These are phyloP conservation scores for Ferrisia virgata DNA, from an alignment of 2,888 invertebrate genomes.

Conservation along the genomic window DNA sequence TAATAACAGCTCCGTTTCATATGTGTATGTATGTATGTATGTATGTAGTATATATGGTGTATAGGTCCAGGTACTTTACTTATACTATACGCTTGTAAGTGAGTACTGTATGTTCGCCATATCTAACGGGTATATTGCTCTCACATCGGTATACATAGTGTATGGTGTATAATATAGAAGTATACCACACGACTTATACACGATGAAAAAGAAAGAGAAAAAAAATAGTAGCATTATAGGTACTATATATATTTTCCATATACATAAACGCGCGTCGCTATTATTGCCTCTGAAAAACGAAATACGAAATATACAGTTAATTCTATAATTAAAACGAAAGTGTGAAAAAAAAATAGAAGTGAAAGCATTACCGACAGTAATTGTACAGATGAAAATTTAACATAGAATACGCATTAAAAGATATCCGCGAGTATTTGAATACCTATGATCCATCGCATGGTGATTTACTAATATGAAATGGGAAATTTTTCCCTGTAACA, in stretches of 20 bases:
- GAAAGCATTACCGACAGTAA: conserved; percentile 34
- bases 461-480: conserved; percentile 13
- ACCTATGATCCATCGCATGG: conserved; percentile 16
- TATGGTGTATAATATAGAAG: neutral
- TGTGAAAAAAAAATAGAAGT: conserved; percentile 43
- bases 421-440: conserved; percentile 4
- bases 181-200: neutral
- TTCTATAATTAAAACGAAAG: conserved; percentile 44
- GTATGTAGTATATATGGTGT: neutral
- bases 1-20: neutral
- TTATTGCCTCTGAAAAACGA: conserved; percentile 15
- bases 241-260: conserved; percentile 3
- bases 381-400: conserved; percentile 34
- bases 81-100: no score
- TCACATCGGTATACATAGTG: neutral
- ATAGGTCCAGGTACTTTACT: no score
- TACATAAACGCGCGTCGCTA: neutral
- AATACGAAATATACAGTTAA: conserved; percentile 36
- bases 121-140: conserved; percentile 16
- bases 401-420: conserved; percentile 35
- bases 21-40: neutral
- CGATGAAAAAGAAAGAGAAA: neutral
- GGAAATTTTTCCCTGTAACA: conserved; percentile 10
- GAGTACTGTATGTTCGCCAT: no score
- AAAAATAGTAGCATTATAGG: neutral